phyloP scores from a whole-genome alignment of 2,888 invertebrate species.

The Clanis bilineata region DNA sequence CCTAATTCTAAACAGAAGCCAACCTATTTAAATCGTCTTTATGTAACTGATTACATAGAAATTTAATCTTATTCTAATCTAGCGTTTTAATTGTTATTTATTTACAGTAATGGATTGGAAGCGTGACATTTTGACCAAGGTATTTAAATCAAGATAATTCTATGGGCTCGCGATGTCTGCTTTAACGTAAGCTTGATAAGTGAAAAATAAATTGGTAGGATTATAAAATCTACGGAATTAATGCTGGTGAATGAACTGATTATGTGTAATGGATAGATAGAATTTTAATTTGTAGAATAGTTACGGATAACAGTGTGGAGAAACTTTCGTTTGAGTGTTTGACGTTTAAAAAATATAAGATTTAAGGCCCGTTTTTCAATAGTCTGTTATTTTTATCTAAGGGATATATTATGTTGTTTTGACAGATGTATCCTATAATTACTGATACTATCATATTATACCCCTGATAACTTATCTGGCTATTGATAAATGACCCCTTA shows the following conservation, averaged over 20 bases:
- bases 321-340: background rate
- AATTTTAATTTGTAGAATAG: background rate
- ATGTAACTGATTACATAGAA: slow-evolving; percentile 18
- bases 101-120: slow-evolving; percentile 17
- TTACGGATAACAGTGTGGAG: too few relatives aligned
- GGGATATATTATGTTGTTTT: too few relatives aligned
- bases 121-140: slow-evolving; percentile 18
- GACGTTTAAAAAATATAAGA: background rate
- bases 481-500: too few relatives aligned
- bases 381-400: too few relatives aligned
- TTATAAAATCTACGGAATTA: background rate
- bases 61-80: slow-evolving; percentile 35
- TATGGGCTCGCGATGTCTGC: background rate
- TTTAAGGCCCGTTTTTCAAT: too few relatives aligned
- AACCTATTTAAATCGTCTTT: background rate
- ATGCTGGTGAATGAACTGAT: background rate
- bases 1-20: background rate
- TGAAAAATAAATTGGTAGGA: slow-evolving; percentile 2
- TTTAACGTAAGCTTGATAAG: background rate
- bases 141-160: slow-evolving; percentile 18
- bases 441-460: too few relatives aligned
- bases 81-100: slow-evolving; percentile 36
- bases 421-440: too few relatives aligned
- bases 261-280: background rate
- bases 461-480: too few relatives aligned